These are phyloP conservation scores for Drosophila arizonae DNA, from an alignment of 1,140 invertebrate species.

Conservation along the genomic window DNA sequence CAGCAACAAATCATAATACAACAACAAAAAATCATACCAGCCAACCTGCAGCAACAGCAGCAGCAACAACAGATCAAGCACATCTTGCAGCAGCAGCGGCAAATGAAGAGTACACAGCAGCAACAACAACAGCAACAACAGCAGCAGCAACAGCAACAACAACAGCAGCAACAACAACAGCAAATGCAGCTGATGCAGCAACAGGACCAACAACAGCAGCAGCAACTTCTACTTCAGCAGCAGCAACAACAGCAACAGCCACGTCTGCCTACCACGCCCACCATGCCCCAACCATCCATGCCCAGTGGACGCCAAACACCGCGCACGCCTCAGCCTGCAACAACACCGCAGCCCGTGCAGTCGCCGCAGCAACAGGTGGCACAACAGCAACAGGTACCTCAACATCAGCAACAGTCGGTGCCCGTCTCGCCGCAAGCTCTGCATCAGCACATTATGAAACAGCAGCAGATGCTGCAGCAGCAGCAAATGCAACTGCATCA, in stretches of 20 bases:
- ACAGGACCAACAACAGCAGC: constrained; percentile 60
- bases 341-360: constrained; percentile 67
- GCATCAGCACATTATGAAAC: constrained; percentile 72
- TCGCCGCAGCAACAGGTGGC: constrained; percentile 62
- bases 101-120: constrained; percentile 56
- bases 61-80: constrained; percentile 67
- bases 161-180: constrained; percentile 45
- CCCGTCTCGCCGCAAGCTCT: constrained; percentile 74
- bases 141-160: constrained; percentile 35
- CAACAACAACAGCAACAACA: constrained; percentile 60
- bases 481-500: constrained; percentile 70
- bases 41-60: constrained; percentile 59
- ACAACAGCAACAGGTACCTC: constrained; percentile 52
- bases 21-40: constrained; percentile 71
- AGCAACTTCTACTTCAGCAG: constrained; percentile 27
- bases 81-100: constrained; percentile 67
- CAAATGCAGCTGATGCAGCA: constrained; percentile 42
- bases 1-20: constrained; percentile 64
- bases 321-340: constrained; percentile 64
- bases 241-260: constrained; percentile 54
- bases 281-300: constrained; percentile 40
- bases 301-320: constrained; percentile 63
- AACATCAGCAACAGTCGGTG: constrained; percentile 62
- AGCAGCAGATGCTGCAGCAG: constrained; percentile 72
- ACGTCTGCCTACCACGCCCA: constrained; percentile 58